A percentile compares a stretch with the other conserved stretches of the same genome.
phyloP scores from a whole-genome alignment of 2,888 invertebrate species.

The Orthosia gracilis region DNA sequence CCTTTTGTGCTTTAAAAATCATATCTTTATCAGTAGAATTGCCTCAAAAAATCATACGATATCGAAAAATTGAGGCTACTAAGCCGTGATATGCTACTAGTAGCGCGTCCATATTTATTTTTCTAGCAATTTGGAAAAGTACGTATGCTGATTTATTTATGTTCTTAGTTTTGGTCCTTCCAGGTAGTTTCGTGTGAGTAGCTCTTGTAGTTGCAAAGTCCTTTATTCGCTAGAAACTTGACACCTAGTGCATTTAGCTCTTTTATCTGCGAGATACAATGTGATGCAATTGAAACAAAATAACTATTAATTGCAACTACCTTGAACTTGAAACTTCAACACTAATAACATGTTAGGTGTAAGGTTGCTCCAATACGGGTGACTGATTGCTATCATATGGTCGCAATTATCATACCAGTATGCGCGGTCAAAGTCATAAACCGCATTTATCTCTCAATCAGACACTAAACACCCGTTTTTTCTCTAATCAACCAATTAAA shows the following conservation, averaged over 20 bases:
- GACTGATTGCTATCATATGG: conserved; percentile 40
- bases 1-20: too few relatives aligned
- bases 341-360: conserved; percentile 31
- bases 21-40: too few relatives aligned
- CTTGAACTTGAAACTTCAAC: conserved; percentile 44
- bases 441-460: conserved; percentile 57
- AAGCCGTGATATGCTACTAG: too few relatives aligned
- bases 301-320: not conserved
- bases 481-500: conserved; percentile 62
- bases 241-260: not conserved
- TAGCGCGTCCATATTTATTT: too few relatives aligned
- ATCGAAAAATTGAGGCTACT: too few relatives aligned
- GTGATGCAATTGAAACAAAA: conserved; percentile 10
- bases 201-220: too few relatives aligned
- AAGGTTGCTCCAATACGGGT: conserved; percentile 38
- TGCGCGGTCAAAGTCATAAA: conserved; percentile 48
- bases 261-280: not conserved
- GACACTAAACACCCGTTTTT: conserved; percentile 52
- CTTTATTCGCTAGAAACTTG: not conserved
- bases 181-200: not conserved
- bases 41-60: too few relatives aligned
- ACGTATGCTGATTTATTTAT: too few relatives aligned
- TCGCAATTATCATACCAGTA: conserved; percentile 49
- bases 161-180: too few relatives aligned
- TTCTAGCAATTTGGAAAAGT: too few relatives aligned